A percentile compares a stretch with the other conserved stretches of the same genome.
phyloP scores from a whole-genome alignment of 2,113 vertebrate species.

The Bubalus kerabau region DNA sequence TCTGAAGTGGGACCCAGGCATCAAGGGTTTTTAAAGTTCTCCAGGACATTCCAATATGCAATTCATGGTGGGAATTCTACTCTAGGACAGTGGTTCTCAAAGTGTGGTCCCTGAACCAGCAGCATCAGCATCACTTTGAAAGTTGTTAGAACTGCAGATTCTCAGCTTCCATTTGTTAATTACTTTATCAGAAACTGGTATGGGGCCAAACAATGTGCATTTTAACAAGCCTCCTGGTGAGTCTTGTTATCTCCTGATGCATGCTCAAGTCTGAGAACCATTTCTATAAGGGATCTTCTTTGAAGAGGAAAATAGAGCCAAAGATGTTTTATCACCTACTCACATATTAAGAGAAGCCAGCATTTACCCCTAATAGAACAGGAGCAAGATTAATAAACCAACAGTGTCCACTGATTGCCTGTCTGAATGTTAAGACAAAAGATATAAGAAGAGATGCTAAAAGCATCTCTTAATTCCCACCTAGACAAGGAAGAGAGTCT shows the following conservation, averaged over 20 bases:
- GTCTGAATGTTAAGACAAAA: background rate
- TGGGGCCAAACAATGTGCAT: background rate
- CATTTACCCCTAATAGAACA: background rate
- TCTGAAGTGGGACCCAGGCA: background rate
- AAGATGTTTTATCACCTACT: background rate
- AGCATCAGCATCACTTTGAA: background rate
- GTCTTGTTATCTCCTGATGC: background rate
- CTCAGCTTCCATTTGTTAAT: background rate
- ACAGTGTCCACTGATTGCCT: background rate
- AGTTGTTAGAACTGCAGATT: background rate
- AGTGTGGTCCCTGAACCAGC: background rate
- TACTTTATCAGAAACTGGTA: background rate
- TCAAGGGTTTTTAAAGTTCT: background rate
- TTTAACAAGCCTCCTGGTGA: background rate
- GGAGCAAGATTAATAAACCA: background rate
- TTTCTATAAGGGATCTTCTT: background rate
- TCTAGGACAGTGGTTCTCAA: background rate
- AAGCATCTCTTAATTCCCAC: background rate
- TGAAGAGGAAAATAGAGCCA: background rate
- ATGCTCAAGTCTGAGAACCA: background rate
- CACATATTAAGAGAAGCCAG: background rate
- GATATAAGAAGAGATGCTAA: background rate
- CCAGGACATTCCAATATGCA: background rate
- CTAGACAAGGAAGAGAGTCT: background rate
- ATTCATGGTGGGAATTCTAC: background rate